phyloP scores from a whole-genome alignment of 2,797 vertebrate species.

The Psittacula derbiana region DNA sequence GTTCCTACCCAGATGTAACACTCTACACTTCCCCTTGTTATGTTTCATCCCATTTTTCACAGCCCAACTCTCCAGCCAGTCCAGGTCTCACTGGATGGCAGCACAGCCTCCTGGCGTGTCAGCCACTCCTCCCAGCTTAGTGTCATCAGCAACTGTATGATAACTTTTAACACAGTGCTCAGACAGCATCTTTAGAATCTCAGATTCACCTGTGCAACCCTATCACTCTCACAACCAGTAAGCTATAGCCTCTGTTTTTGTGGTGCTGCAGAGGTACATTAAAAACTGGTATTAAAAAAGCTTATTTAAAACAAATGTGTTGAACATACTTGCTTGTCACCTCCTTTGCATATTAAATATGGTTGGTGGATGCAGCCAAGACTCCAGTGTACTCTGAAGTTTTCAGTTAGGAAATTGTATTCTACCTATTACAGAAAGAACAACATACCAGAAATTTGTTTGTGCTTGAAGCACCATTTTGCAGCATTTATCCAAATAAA shows the following conservation, averaged over 20 bases:
- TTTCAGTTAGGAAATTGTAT: not conserved
- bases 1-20: no score
- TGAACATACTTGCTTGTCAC: not conserved
- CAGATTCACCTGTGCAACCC: not conserved
- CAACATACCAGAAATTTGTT: not conserved
- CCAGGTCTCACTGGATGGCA: no score
- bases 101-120: no score
- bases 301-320: not conserved
- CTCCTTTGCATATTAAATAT: not conserved
- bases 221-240: not conserved
- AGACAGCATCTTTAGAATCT: not conserved
- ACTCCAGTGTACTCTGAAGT: not conserved
- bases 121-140: no score
- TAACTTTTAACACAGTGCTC: not conserved
- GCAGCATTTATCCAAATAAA: not conserved
- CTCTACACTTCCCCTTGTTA: no score
- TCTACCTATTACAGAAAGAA: not conserved
- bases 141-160: not conserved
- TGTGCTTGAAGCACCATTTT: not conserved
- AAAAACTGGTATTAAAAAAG: not conserved
- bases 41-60: no score
- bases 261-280: not conserved
- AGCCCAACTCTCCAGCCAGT: no score
- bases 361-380: not conserved
- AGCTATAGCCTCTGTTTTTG: not conserved